These are phyloP conservation scores for Coleophora flavipennella DNA, from an alignment of 2,888 invertebrate species.

Conservation along the genomic window DNA sequence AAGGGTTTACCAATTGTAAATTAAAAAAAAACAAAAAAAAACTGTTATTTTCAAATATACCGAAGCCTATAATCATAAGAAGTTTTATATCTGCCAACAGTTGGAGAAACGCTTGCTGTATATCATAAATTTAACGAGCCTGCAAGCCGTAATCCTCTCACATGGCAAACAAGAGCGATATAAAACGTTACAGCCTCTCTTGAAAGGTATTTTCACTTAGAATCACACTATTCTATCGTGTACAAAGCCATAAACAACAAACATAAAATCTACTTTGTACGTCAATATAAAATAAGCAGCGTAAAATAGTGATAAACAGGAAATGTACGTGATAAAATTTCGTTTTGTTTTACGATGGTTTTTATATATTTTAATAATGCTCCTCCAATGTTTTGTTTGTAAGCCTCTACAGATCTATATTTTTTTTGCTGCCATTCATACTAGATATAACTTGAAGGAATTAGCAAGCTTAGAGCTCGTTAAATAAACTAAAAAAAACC, in stretches of 20 bases:
- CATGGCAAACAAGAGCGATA: slow-evolving; percentile 30
- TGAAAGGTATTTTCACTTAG: slow-evolving; percentile 27
- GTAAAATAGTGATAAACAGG: slow-evolving; percentile 9
- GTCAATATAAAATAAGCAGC: slow-evolving; percentile 21
- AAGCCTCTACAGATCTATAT: no score
- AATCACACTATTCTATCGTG: slow-evolving; percentile 26
- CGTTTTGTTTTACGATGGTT: background rate
- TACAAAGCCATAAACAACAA: slow-evolving; percentile 24
- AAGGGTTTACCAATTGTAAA: no score
- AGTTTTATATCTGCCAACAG: no score
- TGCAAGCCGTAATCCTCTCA: slow-evolving; percentile 28
- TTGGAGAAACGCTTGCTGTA: slow-evolving; percentile 13
- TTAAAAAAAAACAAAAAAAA: no score
- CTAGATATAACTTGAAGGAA: no score
- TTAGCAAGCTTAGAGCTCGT: no score
- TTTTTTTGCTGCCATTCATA: no score
- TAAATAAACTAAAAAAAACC: no score
- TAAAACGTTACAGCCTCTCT: slow-evolving; percentile 25
- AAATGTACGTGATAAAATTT: slow-evolving; percentile 1
- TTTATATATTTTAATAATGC: no score
- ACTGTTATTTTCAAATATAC: no score
- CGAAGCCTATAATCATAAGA: no score
- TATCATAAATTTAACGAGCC: slow-evolving; percentile 33
- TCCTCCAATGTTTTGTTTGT: no score
- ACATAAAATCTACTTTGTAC: slow-evolving; percentile 21